Evolutionary conservation across 2,113 vertebrate species (phyloP).

Genomic region (Megaleporinus macrocephalus): DNA sequence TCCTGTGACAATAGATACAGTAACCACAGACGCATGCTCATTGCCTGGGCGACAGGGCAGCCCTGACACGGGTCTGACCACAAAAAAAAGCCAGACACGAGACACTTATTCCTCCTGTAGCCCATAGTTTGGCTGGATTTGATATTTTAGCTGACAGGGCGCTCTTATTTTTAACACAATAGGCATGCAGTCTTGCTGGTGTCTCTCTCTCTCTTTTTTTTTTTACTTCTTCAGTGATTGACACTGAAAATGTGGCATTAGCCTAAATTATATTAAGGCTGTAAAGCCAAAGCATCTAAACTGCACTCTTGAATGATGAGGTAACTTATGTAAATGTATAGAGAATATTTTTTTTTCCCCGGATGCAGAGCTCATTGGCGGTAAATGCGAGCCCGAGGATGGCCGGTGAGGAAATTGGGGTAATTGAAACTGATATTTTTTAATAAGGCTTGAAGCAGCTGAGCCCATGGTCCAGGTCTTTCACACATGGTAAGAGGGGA

Average conservation of each 20-base stretch:
- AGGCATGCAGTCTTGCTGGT: neutral
- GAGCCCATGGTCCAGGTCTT: slow-evolving; percentile 71
- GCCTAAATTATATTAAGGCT: neutral
- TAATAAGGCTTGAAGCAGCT: slow-evolving; percentile 73
- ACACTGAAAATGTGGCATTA: neutral
- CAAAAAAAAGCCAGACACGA: slow-evolving; percentile 42
- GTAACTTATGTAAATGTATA: slow-evolving; percentile 12
- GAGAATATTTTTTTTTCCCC: neutral
- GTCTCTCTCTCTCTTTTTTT: neutral
- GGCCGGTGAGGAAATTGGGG: slow-evolving; percentile 69
- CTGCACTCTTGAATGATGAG: neutral
- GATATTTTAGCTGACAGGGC: slow-evolving; percentile 24
- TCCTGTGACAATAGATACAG: slow-evolving; percentile 57
- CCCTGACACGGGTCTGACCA: slow-evolving; percentile 48
- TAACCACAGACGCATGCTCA: slow-evolving; percentile 53
- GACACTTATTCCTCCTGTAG: slow-evolving; percentile 35
- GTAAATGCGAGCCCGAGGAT: slow-evolving; percentile 71
- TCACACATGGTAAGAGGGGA: slow-evolving; percentile 63
- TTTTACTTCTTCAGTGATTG: neutral
- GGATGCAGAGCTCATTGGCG: slow-evolving; percentile 58
- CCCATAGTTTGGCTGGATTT: slow-evolving; percentile 18
- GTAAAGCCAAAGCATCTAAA: neutral
- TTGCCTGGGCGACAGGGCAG: slow-evolving; percentile 45
- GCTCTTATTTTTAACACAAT: slow-evolving; percentile 1
- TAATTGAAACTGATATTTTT: slow-evolving; percentile 75